These are phyloP conservation scores for Myotis planiceps DNA, from an alignment of 2,797 vertebrate genomes.

Conservation along the genomic window DNA sequence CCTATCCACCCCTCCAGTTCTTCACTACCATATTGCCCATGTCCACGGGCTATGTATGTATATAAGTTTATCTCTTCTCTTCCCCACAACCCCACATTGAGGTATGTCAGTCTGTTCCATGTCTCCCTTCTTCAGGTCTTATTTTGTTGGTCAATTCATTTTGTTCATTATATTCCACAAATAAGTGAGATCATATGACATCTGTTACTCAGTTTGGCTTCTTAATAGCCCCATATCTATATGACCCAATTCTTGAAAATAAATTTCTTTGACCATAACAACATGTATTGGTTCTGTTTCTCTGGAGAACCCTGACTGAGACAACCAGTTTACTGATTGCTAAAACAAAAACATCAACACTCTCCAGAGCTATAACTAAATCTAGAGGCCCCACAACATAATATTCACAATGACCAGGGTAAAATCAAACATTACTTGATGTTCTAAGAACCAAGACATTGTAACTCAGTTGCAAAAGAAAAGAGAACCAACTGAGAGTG, in stretches of 20 bases:
- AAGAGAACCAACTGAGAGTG: neutral
- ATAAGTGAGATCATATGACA: too few species aligned
- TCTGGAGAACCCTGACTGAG: neutral
- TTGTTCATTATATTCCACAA: too few species aligned
- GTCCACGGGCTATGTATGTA: too few species aligned
- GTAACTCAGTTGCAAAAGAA: neutral
- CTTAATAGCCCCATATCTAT: neutral
- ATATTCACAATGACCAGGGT: neutral
- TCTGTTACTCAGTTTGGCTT: too few species aligned
- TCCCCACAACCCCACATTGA: too few species aligned
- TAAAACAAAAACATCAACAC: neutral
- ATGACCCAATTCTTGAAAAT: neutral
- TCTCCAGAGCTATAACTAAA: neutral
- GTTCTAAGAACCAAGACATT: neutral
- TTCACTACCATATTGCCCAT: too few species aligned
- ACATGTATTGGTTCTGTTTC: neutral
- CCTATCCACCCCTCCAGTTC: too few species aligned
- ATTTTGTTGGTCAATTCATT: too few species aligned
- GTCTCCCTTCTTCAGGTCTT: too few species aligned
- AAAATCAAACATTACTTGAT: neutral
- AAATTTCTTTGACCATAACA: neutral
- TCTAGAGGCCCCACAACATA: neutral
- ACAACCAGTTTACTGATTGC: neutral
- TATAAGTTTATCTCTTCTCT: too few species aligned
- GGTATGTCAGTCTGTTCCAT: too few species aligned